A percentile compares a stretch with the other conserved stretches of the same genome.
These are phyloP conservation scores for Triplophysa siluroides DNA, from an alignment of 2,113 vertebrate species.

Conservation along the genomic window DNA sequence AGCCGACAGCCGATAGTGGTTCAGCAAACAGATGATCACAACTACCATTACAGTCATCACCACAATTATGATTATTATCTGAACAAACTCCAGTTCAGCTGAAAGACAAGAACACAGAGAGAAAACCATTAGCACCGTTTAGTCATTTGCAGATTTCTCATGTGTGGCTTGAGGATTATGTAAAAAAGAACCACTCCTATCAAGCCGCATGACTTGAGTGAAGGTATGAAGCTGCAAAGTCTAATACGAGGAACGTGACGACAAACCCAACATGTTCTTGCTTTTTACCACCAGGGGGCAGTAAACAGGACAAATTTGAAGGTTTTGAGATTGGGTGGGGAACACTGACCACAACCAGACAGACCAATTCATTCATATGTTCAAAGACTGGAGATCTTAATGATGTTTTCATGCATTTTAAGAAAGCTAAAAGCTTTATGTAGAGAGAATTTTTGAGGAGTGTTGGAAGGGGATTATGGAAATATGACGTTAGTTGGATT, in stretches of 20 bases:
- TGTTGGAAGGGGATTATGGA: background rate
- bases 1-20: slow-evolving; percentile 95
- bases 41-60: slow-evolving; percentile 98
- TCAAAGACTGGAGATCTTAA: background rate
- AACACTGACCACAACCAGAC: background rate
- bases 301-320: background rate
- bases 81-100: slow-evolving; percentile 98
- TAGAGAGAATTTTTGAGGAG: no score
- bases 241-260: background rate
- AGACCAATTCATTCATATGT: background rate
- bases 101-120: slow-evolving; percentile 52
- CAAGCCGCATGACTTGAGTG: background rate
- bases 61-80: slow-evolving; percentile 95
- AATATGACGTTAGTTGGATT: background rate
- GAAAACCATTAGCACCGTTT: background rate
- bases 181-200: background rate
- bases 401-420: no score
- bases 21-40: slow-evolving; percentile 95
- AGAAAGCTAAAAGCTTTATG: no score
- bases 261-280: background rate
- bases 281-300: slow-evolving; percentile 31
- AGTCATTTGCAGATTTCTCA: background rate
- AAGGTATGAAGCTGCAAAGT: background rate
- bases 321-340: background rate
- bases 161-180: background rate